Conservation (phyloP, 2,888 invertebrate genomes). For the Tipula lateralis region DNA sequence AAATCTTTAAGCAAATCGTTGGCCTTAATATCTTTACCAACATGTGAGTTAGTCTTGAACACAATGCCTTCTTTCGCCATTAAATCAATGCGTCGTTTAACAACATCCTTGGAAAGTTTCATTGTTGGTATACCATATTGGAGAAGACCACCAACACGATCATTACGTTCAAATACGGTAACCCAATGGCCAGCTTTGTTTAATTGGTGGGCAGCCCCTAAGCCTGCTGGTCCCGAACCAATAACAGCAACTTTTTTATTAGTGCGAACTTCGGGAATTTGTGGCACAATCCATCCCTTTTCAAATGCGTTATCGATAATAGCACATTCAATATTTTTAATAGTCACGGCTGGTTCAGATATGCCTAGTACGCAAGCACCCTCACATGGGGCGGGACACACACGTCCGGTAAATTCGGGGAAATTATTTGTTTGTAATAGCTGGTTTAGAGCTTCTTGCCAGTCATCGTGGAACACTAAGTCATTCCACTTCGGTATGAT, state of each 20-base stretch:
- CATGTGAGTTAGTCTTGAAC: slow-evolving; percentile 84
- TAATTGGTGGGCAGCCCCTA: slow-evolving; percentile 94
- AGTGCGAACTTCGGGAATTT: slow-evolving; percentile 67
- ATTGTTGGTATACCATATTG: slow-evolving; percentile 99
- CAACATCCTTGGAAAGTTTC: slow-evolving; percentile 93
- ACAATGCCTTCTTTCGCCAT: slow-evolving; percentile 82
- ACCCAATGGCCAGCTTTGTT: slow-evolving; percentile 93
- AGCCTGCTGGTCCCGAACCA: slow-evolving; percentile 90
- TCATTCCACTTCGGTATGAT: slow-evolving; percentile 99
- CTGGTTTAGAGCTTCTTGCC: slow-evolving; percentile 89
- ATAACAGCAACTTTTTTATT: slow-evolving; percentile 83
- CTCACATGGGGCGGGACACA: slow-evolving; percentile 96
- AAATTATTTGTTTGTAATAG: slow-evolving; percentile 98
- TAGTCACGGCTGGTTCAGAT: slow-evolving; percentile 93
- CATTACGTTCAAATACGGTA: slow-evolving; percentile 95
- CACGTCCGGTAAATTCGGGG: slow-evolving; percentile 94
- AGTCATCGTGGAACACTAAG: slow-evolving; percentile 87
- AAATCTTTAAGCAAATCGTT: slow-evolving; percentile 59
- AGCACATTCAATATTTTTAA: slow-evolving; percentile 98
- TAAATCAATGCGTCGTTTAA: slow-evolving; percentile 80
- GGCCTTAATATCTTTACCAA: slow-evolving; percentile 86
- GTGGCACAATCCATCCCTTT: slow-evolving; percentile 85
- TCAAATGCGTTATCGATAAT: slow-evolving; percentile 98
- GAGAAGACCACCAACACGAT: slow-evolving; percentile 87
- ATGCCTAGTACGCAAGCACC: slow-evolving; percentile 96